phyloP scores from a whole-genome alignment of 2,888 invertebrate species.

The Gastracanthus pulcherrimus region DNA sequence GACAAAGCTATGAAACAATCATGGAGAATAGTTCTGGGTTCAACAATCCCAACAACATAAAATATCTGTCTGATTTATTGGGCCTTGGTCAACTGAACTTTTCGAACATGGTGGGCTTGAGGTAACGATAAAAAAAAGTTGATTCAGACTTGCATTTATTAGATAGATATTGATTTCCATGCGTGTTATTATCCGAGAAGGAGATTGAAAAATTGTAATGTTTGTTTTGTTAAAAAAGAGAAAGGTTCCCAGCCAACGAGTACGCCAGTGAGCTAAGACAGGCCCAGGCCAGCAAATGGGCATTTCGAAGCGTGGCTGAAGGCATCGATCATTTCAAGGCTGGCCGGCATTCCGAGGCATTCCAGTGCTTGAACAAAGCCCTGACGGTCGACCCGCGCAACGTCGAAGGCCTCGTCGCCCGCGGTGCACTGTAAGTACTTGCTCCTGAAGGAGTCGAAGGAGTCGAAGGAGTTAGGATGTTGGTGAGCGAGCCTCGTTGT shows the following conservation, averaged over 20 bases:
- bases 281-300: slow-evolving; percentile 95
- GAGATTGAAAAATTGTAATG: not conserved
- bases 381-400: slow-evolving; percentile 94
- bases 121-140: slow-evolving; percentile 81
- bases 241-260: slow-evolving; percentile 88
- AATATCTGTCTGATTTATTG: slow-evolving; percentile 87
- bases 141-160: too few species aligned
- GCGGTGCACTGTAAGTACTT: slow-evolving; percentile 88
- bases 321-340: slow-evolving; percentile 97
- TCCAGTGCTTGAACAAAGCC: slow-evolving; percentile 96
- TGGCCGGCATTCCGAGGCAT: slow-evolving; percentile 95
- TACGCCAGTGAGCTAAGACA: slow-evolving; percentile 91
- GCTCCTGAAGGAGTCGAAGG: too few species aligned
- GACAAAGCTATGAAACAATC: slow-evolving; percentile 88
- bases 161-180: too few species aligned
- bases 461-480: too few species aligned
- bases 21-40: slow-evolving; percentile 91
- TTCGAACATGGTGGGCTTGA: slow-evolving; percentile 85
- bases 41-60: slow-evolving; percentile 93
- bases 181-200: too few species aligned
- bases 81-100: slow-evolving; percentile 85
- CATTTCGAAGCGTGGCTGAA: slow-evolving; percentile 94
- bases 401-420: slow-evolving; percentile 94
- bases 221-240: slow-evolving; percentile 77
- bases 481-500: too few species aligned